Base-by-base conservation (phyloP, 2,113 vertebrate genomes). In the Bostrychus sinensis region DNA sequence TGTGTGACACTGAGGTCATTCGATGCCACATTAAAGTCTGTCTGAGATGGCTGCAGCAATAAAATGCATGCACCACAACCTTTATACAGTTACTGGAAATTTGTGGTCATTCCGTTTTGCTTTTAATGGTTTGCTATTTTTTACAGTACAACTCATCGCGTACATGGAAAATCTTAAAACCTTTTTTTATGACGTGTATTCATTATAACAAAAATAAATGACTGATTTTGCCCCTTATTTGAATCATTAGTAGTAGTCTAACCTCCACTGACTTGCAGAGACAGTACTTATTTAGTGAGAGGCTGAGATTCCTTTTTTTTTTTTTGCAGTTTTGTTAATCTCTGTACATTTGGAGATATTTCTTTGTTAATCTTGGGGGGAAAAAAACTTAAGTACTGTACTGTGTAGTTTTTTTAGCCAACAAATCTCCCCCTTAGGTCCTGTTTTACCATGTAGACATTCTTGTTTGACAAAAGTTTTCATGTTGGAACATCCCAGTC, bases 71-170 rank as follows among this genome's bases (percentile, higher is more conserved):
- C 68, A 56, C 66, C 67, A 51, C 61, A 66, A 66, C 54, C 38
- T 62, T 41, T 19, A 78, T 57, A 19, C 53, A 0, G 58, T 56
- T 45, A 14, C 56, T 66, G 39, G 55, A 37, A 67, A 60, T 77
- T 78, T 85, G 73, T 72, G 71, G 71, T 64, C 65, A 71, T 66
- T 77, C 77, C 75, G 73, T 25, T 56, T 56, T 71, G 32, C 7
- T 74, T 82, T 82, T 72, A 77, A 77, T 82, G 76, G 82, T 78
- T 77, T 72, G 28, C 26, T 17, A 37, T 65, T 42, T 76, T 78
- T 76, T 66, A 59, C 2, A 53, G 62, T 46, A 46, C 55, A 55
- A 54, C 59, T 67, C 54, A 1, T 4, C 32, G 7, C 32, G 11
- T 8, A 34, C 32, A 34, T 34, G 32, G 32, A 34, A 34, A n/a